These are phyloP conservation scores for Tapirus terrestris DNA, from an alignment of 2,113 vertebrate genomes.

Conservation along the genomic window DNA sequence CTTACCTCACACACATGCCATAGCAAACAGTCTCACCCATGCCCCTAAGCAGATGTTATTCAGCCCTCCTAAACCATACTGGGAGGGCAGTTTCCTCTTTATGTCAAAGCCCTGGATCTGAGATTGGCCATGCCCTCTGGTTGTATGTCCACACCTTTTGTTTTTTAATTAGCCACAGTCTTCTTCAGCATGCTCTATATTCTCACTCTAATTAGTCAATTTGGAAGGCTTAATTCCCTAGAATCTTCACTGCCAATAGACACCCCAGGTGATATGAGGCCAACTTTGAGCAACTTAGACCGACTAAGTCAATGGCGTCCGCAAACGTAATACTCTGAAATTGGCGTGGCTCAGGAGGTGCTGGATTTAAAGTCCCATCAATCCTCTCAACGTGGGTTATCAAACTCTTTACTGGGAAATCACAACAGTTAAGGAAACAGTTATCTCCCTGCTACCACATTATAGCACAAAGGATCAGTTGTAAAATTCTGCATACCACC, in stretches of 20 bases:
- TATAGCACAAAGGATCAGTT: neutral
- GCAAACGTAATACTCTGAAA: fast-evolving
- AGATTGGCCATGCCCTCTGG: neutral
- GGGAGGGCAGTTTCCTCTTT: neutral
- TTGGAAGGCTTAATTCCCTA: neutral
- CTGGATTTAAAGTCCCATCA: too few relatives aligned
- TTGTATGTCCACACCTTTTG: neutral
- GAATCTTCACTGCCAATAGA: neutral
- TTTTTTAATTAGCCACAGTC: too few relatives aligned
- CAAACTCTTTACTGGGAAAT: neutral
- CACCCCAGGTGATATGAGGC: neutral
- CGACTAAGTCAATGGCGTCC: neutral
- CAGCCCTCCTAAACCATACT: neutral
- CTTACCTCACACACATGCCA: neutral
- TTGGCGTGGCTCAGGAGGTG: neutral
- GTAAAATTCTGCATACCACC: neutral
- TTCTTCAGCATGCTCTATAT: too few relatives aligned
- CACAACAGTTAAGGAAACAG: neutral
- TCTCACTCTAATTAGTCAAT: neutral
- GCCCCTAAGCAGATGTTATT: neutral
- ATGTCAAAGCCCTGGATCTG: neutral
- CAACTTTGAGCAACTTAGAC: too few relatives aligned
- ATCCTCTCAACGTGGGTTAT: fast-evolving
- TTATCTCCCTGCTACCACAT: neutral
- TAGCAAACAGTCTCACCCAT: too few relatives aligned